Evolutionary conservation across 2,888 invertebrate species (phyloP), one percentile per base, ranked within the genome.

Genomic region (Bombylius discolor): DNA sequence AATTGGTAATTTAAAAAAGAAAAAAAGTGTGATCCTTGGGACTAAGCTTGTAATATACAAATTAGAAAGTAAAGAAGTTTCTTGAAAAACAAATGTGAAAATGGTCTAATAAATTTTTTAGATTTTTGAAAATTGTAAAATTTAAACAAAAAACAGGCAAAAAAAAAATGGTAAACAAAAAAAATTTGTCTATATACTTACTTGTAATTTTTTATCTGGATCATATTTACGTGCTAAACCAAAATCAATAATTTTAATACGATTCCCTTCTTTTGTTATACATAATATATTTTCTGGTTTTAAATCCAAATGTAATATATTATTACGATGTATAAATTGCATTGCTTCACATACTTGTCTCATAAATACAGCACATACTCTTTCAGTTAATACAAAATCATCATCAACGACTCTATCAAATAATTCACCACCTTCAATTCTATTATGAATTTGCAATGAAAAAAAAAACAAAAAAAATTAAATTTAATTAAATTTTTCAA

Each of bases 241-340:
- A 72, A 99, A 99, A 76, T 99, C 98, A 64, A 99, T 98, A 66
- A 99, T 90, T 78, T 99, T 99, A 66, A 99, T 93, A 64, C 97
- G 82, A 76, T 99, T 98, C n/a, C 98, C 97, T 52, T 91, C 84
- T 70, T 90, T 88, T 57, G 97, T 92, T 33, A 98, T 80, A 68
- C 98, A 99, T 52, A 99, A 80, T 65, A 99, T 96, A 74, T 99
- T 99, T 76, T 99, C 99, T 11, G 99, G 99, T 89, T 99, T 99
- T 81, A 99, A 84, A 71, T 99, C 99, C 55, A 99, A 80, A 77
- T 99, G 99, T 55, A 99, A 77, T 64, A 99, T 94, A 66, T 90
- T 89, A 74, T 94, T 91, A 58, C 87, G 83, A 70, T 99, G 99
- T 68, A 99, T 96, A 71, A 96, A 99, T 68, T 90, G 89, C 62